Evolutionary conservation across 2,888 invertebrate species (phyloP), one percentile per base, ranked within the genome.

Genomic region (Microplitis manilae): DNA sequence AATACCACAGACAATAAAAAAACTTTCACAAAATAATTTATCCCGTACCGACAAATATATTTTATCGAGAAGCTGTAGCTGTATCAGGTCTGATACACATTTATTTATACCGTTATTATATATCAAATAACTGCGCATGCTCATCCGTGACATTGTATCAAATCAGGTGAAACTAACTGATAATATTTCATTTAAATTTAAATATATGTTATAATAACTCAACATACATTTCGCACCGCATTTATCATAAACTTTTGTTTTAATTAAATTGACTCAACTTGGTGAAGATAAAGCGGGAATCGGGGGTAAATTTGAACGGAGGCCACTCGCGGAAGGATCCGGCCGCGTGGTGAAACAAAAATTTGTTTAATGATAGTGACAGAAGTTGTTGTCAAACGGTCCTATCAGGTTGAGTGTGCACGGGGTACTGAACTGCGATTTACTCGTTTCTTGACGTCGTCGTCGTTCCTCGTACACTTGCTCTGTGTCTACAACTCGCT

Each of bases 321-420:
- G 2, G 50, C 8, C 1, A 50, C 50, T 50, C 50, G 50, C 50
- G 50, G 50, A 50, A 50, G 13, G 50, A 50, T 4, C 50, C 9
- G 50, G 8, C 9, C 50, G 13, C 50, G 13, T 8, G 50, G 13
- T 9, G 50, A 50, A 50, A 50, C 13, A 13, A 41, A 50, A 13
- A 50, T 8, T 50, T 6, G 17, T 50, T 50, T 50, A 50, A 6
- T 60, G 68, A 64, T 61, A 40, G 67, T 62, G 17, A 41, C 70
- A 85, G 84, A 86, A 30, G 4, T 30, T 0, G 30, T 87, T 86
- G 85, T 82, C 83, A 83, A 82, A 78, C 83, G 85, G 85, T 87
- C 84, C 87, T 87, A 87, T 87, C 87, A 86, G 85, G 84, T 83
- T 84, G 87, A 87, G 82, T 84, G 87, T 86, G 83, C 85, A 83